phyloP scores from a whole-genome alignment of 2,113 vertebrate genomes.

The Forbesichthys agassizii region DNA sequence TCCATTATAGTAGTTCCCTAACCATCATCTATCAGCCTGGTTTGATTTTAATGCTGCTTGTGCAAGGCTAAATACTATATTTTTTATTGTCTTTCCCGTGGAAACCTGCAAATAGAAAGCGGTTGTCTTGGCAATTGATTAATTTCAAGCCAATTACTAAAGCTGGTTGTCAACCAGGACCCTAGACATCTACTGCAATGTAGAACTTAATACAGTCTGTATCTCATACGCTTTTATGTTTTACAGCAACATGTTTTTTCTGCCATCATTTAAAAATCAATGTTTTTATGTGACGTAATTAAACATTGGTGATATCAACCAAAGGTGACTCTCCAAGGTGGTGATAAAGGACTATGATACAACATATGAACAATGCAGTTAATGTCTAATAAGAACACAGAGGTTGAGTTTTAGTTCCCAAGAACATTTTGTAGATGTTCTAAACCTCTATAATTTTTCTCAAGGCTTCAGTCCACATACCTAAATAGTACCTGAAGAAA shows the following conservation, averaged over 20 bases:
- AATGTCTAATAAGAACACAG: constrained; percentile 39
- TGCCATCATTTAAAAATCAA: constrained; percentile 6
- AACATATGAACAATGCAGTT: constrained; percentile 38
- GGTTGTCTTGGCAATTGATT: constrained; percentile 49
- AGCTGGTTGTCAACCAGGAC: too few species aligned
- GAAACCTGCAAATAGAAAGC: constrained; percentile 1
- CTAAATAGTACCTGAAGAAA: background rate
- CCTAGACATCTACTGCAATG: too few species aligned
- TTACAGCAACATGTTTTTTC: background rate
- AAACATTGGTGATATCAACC: constrained; percentile 4
- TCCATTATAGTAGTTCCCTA: background rate
- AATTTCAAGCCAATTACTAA: constrained; percentile 36
- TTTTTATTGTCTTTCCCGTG: constrained; percentile 6
- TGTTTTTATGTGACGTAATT: constrained; percentile 46
- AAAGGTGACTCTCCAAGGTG: constrained; percentile 44
- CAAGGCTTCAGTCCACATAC: background rate
- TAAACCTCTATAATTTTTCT: background rate
- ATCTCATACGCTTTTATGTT: background rate
- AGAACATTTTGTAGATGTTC: constrained; percentile 20
- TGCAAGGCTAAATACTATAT: constrained; percentile 5
- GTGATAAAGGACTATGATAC: constrained; percentile 50
- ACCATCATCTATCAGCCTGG: background rate
- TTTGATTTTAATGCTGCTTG: constrained; percentile 13
- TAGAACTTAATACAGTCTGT: too few species aligned
- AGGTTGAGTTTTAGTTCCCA: constrained; percentile 21